Percentiles rank a stretch among this genome's conserved stretches.
These are phyloP conservation scores for Oxyruncus cristatus DNA, from an alignment of 2,113 vertebrate species.

Conservation along the genomic window DNA sequence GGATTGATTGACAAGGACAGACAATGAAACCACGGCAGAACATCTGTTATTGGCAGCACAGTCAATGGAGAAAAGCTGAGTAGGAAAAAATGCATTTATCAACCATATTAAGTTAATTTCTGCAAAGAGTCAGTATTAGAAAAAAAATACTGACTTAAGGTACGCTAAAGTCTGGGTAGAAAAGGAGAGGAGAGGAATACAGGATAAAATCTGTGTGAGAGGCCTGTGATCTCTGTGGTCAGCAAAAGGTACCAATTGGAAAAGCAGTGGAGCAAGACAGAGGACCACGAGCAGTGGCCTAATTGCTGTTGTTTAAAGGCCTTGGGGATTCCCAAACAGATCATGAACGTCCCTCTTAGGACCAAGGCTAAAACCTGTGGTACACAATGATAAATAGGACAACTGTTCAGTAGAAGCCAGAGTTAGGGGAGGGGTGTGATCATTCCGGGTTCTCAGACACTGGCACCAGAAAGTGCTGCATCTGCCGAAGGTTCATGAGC, in stretches of 20 bases:
- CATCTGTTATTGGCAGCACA: background rate
- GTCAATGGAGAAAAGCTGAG: conserved; percentile 6
- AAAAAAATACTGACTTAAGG: background rate
- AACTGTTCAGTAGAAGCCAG: background rate
- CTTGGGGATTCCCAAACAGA: background rate
- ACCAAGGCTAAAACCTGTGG: background rate
- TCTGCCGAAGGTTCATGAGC: background rate
- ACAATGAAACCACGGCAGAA: background rate
- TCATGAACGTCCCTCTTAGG: background rate
- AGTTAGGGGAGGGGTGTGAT: background rate
- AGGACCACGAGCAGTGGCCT: background rate
- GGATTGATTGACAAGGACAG: background rate
- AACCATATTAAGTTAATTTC: background rate
- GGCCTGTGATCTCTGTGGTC: background rate
- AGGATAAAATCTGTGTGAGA: background rate
- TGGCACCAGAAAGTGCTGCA: background rate
- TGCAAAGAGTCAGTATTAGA: background rate
- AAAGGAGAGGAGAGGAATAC: background rate
- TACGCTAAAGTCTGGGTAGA: background rate
- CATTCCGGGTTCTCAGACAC: background rate
- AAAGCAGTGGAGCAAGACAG: background rate
- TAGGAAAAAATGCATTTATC: conserved; percentile 21
- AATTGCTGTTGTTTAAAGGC: background rate
- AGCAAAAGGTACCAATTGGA: background rate
- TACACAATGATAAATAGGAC: background rate